Base-by-base conservation (phyloP, 2,113 vertebrate species). In the Eulemur macaco region DNA sequence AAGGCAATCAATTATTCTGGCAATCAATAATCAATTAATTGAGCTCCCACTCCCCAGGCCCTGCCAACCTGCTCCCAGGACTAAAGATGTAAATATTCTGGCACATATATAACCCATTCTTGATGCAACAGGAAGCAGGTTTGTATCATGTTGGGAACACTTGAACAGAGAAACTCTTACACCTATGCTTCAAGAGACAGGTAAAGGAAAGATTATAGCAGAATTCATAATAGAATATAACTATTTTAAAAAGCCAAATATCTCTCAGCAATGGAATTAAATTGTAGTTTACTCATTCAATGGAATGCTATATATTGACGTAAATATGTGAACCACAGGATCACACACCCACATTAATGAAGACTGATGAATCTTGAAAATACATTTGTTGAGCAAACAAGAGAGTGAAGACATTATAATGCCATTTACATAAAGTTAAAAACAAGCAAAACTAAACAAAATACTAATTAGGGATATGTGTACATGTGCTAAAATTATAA, bases 381-480 rank as follows among this genome's bases (percentile, higher is more conserved):
- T 11, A 39, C 13, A 83, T 14, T 14, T 64, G n/a, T 39, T 39
- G 58, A 84, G 52, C 47, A 86, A 66, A 87, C 82, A 52, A 34
- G 9, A 71, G 3, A 95, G 39, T 71, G 9, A 74, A 84, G 8
- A 66, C 3, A 68, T 64, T 73, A 54, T 23, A 34, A 84, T 63
- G 86, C 14, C 12, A 94, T 74, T 89, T 23, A 39, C 54, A 86
- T 64, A 64, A 91, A 63, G 45, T 86, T 42, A 68, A 91, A 96
- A 69, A 60, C 15, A 89, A 89, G 9, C 8, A 97, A 94, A 71
- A 31, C 37, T 91, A 64, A 94, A 63, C 23, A 88, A 91, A 81
- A 63, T 47, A 56, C 42, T 76, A 92, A 81, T 42, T 81, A 85
- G 21, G 47, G 10, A 56, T 64, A 23, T 42, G 20, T 63, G 4